These are phyloP conservation scores for Muntiacus muntjak DNA, from an alignment of 2,113 vertebrate species.

Conservation along the genomic window DNA sequence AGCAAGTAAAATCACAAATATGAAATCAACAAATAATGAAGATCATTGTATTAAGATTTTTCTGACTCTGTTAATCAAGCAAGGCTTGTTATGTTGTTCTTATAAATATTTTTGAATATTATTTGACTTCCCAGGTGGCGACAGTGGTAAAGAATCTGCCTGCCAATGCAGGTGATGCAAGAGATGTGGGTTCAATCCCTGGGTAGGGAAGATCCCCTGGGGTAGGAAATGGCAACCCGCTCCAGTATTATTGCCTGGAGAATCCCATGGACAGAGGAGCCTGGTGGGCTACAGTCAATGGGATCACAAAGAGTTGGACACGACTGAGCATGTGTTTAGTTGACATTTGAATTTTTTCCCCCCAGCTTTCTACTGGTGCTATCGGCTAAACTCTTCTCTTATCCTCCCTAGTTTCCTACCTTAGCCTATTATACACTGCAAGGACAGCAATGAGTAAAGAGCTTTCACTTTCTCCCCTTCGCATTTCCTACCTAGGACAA, in stretches of 20 bases:
- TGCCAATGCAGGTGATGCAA: not conserved
- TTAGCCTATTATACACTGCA: not conserved
- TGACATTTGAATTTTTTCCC: not conserved
- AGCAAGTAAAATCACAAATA: not conserved
- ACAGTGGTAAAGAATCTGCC: not conserved
- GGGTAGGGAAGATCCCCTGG: not conserved
- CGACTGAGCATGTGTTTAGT: not conserved
- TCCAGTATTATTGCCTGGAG: not conserved
- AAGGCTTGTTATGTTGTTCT: not conserved
- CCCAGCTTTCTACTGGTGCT: not conserved
- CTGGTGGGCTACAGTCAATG: not conserved
- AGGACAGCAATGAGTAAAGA: not conserved
- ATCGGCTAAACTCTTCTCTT: not conserved
- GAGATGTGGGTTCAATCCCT: not conserved
- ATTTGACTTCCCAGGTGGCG: rapidly evolving
- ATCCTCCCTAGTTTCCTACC: not conserved
- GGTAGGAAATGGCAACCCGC: not conserved
- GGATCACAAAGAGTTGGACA: not conserved
- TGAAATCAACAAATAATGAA: not conserved
- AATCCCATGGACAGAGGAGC: not conserved
- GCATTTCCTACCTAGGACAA: not conserved
- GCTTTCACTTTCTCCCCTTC: not conserved
- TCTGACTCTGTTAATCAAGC: not conserved
- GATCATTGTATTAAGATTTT: not conserved
- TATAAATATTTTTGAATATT: not conserved